These are phyloP conservation scores for Plodia interpunctella DNA, from an alignment of 1,140 invertebrate species.

Conservation along the genomic window DNA sequence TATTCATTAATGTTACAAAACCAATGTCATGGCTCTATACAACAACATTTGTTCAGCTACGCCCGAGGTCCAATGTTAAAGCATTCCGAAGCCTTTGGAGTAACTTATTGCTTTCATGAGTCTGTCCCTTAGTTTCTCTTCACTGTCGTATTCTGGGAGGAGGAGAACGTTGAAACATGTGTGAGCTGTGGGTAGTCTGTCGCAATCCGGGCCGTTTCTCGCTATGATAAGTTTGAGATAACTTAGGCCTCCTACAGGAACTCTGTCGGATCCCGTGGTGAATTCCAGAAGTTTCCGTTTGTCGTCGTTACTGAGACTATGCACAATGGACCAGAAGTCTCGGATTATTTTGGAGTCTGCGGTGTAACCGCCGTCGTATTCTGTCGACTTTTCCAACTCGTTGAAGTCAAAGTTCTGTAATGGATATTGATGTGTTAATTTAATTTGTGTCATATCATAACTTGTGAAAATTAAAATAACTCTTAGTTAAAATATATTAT, in stretches of 20 bases:
- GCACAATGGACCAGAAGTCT: slow-evolving; percentile 97
- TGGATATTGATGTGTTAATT: slow-evolving; percentile 78
- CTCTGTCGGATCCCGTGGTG: slow-evolving; percentile 95
- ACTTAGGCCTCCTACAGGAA: slow-evolving; percentile 95
- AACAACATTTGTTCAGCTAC: slow-evolving; percentile 2
- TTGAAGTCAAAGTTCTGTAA: slow-evolving; percentile 89
- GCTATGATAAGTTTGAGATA: slow-evolving; percentile 91
- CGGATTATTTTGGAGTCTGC: slow-evolving; percentile 89
- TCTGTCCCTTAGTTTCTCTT: slow-evolving; percentile 91
- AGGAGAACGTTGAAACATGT: slow-evolving; percentile 98
- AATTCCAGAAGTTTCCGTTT: slow-evolving; percentile 96
- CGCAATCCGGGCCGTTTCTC: slow-evolving; percentile 87
- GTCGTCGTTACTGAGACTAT: slow-evolving; percentile 87
- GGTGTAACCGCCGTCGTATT: slow-evolving; percentile 95
- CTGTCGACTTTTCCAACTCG: slow-evolving; percentile 92
- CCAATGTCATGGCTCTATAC: slow-evolving; percentile 18
- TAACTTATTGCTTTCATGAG: slow-evolving; percentile 94
- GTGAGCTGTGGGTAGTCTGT: slow-evolving; percentile 90
- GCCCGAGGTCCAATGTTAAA: slow-evolving; percentile 73
- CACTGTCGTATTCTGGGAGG: slow-evolving; percentile 91
- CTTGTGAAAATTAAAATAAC: no score
- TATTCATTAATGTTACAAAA: slow-evolving; percentile 52
- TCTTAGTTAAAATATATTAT: no score
- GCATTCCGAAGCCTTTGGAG: slow-evolving; percentile 91
- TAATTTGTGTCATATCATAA: no score